These are phyloP conservation scores for Battus philenor DNA, from an alignment of 1,140 invertebrate species.

Conservation along the genomic window DNA sequence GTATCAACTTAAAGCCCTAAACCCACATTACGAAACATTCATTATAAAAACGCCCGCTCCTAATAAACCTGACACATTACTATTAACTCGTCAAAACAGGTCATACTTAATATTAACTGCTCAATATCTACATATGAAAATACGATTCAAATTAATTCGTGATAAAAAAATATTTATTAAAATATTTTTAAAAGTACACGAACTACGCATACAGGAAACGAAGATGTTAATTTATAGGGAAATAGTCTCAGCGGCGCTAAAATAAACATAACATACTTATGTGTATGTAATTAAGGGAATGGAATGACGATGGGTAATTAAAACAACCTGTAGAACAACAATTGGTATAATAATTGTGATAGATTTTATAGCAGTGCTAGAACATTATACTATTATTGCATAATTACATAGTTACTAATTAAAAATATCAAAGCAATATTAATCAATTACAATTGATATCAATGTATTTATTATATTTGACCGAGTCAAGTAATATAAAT, in stretches of 20 bases:
- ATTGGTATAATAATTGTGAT: constrained; percentile 7
- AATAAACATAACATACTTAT: constrained; percentile 2
- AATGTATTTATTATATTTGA: constrained; percentile 9
- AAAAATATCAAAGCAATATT: constrained; percentile 11
- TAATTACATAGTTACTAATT: constrained; percentile 11
- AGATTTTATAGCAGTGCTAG: background rate
- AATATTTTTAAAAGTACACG: constrained; percentile 21
- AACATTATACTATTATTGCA: constrained; percentile 3
- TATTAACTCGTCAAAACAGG: constrained; percentile 54
- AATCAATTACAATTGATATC: constrained; percentile 16
- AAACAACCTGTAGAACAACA: background rate
- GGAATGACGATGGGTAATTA: background rate
- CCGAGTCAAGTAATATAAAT: constrained; percentile 15
- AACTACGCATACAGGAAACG: constrained; percentile 14
- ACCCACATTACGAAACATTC: constrained; percentile 33
- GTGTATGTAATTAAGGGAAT: background rate
- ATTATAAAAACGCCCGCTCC: constrained; percentile 29
- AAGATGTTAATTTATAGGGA: background rate
- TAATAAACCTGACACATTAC: constrained; percentile 43
- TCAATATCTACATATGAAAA: constrained; percentile 29
- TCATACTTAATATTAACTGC: constrained; percentile 46
- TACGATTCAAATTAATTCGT: constrained; percentile 40
- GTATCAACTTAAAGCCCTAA: constrained; percentile 18
- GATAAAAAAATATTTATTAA: constrained; percentile 35
- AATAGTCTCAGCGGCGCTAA: background rate